Evolutionary conservation across 92 coral and sea anemone genomes (phyloP).

Genomic region (Porites cylindrica): DNA sequence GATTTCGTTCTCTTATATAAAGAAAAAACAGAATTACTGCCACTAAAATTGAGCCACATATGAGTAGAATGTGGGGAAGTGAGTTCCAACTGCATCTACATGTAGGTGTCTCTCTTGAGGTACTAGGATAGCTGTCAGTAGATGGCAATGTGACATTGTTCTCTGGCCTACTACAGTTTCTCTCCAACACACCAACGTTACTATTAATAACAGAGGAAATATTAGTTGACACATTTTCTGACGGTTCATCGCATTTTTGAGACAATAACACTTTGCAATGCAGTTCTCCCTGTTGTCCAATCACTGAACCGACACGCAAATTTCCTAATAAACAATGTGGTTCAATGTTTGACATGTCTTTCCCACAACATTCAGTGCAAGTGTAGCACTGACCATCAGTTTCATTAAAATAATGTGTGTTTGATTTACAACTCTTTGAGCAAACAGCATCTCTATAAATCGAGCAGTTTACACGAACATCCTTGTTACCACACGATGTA

Average conservation of each 20-base stretch:
- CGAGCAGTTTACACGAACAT: background rate
- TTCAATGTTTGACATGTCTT: background rate
- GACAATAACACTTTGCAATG: slow-evolving; percentile 12
- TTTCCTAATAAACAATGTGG: background rate
- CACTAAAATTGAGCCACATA: no score
- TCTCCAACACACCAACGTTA: no score
- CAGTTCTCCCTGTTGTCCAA: slow-evolving; percentile 23
- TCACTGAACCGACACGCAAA: background rate
- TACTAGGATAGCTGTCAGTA: no score
- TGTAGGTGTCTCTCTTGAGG: no score
- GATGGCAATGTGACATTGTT: no score
- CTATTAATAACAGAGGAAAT: no score
- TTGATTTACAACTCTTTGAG: background rate
- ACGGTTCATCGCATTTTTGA: background rate
- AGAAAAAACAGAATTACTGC: no score
- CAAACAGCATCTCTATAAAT: background rate
- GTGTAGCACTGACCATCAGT: slow-evolving; percentile 19
- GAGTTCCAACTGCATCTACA: no score
- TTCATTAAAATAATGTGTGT: slow-evolving; percentile 2
- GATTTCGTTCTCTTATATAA: no score
- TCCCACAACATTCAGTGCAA: slow-evolving; percentile 23
- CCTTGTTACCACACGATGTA: slow-evolving; percentile 6
- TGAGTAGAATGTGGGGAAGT: no score
- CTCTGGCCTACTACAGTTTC: no score
- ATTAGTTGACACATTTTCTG: no score